These are phyloP conservation scores for Drosophila sturtevanti DNA, from an alignment of 1,140 invertebrate genomes.

Conservation along the genomic window DNA sequence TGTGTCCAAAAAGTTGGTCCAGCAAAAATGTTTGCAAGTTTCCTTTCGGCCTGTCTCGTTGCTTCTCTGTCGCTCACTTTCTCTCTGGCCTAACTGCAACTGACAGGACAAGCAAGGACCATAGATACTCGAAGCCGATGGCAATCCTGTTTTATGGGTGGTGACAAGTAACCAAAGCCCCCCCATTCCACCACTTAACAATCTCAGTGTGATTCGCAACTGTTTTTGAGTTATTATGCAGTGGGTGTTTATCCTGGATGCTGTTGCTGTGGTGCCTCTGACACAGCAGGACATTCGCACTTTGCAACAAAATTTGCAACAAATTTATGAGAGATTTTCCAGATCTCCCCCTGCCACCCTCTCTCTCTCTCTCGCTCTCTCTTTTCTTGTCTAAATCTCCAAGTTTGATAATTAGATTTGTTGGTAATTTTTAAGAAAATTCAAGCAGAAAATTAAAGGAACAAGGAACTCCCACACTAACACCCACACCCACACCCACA, in stretches of 20 bases:
- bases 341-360: background rate
- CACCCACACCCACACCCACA: no score
- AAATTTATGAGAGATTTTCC: conserved; percentile 37
- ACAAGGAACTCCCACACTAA: background rate
- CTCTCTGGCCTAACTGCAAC: background rate
- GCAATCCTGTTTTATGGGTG: conserved; percentile 32
- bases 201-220: conserved; percentile 40
- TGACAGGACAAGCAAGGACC: conserved; percentile 37
- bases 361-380: no score
- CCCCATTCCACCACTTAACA: conserved; percentile 25
- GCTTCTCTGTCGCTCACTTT: conserved; percentile 29
- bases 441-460: conserved; percentile 55
- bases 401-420: conserved; percentile 45
- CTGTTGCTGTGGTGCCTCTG: conserved; percentile 37
- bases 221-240: conserved; percentile 79
- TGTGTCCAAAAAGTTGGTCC: conserved; percentile 50
- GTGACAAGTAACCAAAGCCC: background rate
- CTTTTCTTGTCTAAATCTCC: background rate
- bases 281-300: conserved; percentile 67
- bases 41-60: background rate
- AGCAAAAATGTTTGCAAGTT: conserved; percentile 58
- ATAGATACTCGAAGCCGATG: conserved; percentile 73
- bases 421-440: conserved; percentile 45
- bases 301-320: conserved; percentile 66
- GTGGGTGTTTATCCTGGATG: conserved; percentile 44